Evolutionary conservation across 2,888 invertebrate species (phyloP).

Genomic region (Drosophila hawaiiensis): DNA sequence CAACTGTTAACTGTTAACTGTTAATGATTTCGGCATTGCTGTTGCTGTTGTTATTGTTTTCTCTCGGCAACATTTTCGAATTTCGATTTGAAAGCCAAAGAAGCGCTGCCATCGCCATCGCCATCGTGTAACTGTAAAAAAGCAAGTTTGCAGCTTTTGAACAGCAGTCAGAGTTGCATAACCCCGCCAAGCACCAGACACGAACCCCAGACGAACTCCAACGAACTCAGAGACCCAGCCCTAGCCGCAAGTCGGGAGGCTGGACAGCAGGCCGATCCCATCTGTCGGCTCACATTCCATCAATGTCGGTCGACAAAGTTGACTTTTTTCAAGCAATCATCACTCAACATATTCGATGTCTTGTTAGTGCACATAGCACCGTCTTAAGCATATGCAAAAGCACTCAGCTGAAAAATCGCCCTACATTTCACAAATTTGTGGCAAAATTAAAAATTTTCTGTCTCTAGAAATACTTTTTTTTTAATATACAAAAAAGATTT

Average conservation of each 20-base stretch:
- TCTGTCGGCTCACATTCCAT: slow-evolving; percentile 66
- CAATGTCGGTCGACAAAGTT: slow-evolving; percentile 58
- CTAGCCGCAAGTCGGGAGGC: slow-evolving; percentile 13
- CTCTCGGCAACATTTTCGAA: slow-evolving; percentile 63
- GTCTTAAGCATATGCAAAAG: slow-evolving; percentile 14
- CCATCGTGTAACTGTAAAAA: slow-evolving; percentile 49
- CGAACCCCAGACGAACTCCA: slow-evolving; percentile 7
- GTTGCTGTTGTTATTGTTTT: slow-evolving; percentile 29
- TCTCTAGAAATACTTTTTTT: not conserved
- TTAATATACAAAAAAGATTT: not conserved
- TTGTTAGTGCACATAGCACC: slow-evolving; percentile 53
- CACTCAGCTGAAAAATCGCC: not conserved
- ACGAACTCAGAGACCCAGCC: slow-evolving; percentile 11
- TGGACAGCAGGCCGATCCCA: slow-evolving; percentile 18
- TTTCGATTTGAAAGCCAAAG: slow-evolving; percentile 77
- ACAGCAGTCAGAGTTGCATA: slow-evolving; percentile 55
- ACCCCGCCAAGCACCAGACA: slow-evolving; percentile 16
- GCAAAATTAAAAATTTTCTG: not conserved
- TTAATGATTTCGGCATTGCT: slow-evolving; percentile 69
- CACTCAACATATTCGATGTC: slow-evolving; percentile 13
- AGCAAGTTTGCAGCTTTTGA: slow-evolving; percentile 51
- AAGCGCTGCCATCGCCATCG: slow-evolving; percentile 43
- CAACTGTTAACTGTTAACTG: slow-evolving; percentile 64
- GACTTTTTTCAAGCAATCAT: slow-evolving; percentile 12
- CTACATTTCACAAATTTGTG: not conserved